Base-by-base conservation (phyloP, 2,888 invertebrate genomes). In the Ophioninae sp. region DNA sequence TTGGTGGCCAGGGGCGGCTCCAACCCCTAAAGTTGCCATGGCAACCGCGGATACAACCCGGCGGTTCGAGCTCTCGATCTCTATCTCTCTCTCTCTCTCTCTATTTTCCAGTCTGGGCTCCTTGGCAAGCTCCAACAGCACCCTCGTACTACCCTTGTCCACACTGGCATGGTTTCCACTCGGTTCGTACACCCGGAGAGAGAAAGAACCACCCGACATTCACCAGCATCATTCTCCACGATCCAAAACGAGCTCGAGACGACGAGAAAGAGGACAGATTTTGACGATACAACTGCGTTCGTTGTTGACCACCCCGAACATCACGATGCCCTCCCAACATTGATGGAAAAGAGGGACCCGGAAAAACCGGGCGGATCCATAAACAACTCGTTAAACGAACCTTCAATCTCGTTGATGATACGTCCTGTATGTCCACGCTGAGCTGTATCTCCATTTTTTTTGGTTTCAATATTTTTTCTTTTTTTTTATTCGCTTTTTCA, bases 1-100 rank as follows among this genome's bases (percentile, higher is more conserved):
- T 95, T 94, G 94, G 95, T 87, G 92, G 88, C 90, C 90, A 89
- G 92, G 92, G 93, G 93, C 92, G 92, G 92, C 91, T 91, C 91
- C 90, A 91, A 88, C 89, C 90, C 91, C 76, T n/a, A 65, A 75
- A 59, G 95, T 95, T 94, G 93, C 94, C 92, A 93, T 94, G 94
- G 94, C 94, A 94, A 95, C 95, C 94, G 93, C 87, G 87, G 89
- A 89, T 89, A 88, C 89, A 87, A 88, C 92, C 93, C 93, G 94
- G 92, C 91, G 83, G 81, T 77, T 73, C 67, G 77, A 23, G 69
- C n/a, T 41, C 69, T 68, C 23, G 64, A 44, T 17, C 44, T 44
- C 44, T 44, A 8, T 44, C 23, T 72, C 51, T 65, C 65, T 22
- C 22, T 56, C 68, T 17, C 51, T 23, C 51, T 20, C 22, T 56